Evolutionary conservation across 2,888 invertebrate species (phyloP).

Genomic region (Stegophylla sp.): DNA sequence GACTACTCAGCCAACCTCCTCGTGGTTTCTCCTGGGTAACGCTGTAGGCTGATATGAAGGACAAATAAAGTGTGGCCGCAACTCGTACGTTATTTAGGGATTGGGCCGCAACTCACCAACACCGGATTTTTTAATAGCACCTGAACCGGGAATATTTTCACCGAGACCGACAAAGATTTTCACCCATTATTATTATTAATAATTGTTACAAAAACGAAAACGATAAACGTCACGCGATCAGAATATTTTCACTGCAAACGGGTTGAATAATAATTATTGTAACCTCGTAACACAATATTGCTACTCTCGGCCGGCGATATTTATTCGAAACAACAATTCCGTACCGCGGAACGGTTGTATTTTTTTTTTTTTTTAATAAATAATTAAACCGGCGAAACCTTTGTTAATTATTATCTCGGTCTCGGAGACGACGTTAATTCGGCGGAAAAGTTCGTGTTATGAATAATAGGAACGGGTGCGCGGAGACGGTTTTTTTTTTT

Average conservation of each 20-base stretch:
- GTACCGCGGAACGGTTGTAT: background rate
- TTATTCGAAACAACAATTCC: background rate
- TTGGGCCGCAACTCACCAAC: too few species aligned
- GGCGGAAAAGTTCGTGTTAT: background rate
- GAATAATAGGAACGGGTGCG: background rate
- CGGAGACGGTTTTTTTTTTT: background rate
- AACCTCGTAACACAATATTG: background rate
- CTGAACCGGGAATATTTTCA: background rate
- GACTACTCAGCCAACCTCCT: too few species aligned
- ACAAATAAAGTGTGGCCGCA: too few species aligned
- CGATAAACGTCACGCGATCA: background rate
- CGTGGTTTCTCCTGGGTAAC: too few species aligned
- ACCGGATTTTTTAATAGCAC: slow-evolving; percentile 4
- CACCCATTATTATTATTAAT: background rate
- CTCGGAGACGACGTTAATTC: background rate
- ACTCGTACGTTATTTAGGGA: too few species aligned
- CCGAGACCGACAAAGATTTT: background rate
- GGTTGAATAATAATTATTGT: slow-evolving; percentile 3
- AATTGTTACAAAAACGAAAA: slow-evolving; percentile 1
- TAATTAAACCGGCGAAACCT: background rate
- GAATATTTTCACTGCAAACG: slow-evolving; percentile 6
- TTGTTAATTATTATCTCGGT: slow-evolving; percentile 26
- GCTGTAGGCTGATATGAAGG: too few species aligned
- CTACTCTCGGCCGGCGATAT: background rate
- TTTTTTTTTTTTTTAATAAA: too few species aligned